Evolutionary conservation across 2,797 vertebrate species (phyloP).

Genomic region (Denticeps clupeoides): DNA sequence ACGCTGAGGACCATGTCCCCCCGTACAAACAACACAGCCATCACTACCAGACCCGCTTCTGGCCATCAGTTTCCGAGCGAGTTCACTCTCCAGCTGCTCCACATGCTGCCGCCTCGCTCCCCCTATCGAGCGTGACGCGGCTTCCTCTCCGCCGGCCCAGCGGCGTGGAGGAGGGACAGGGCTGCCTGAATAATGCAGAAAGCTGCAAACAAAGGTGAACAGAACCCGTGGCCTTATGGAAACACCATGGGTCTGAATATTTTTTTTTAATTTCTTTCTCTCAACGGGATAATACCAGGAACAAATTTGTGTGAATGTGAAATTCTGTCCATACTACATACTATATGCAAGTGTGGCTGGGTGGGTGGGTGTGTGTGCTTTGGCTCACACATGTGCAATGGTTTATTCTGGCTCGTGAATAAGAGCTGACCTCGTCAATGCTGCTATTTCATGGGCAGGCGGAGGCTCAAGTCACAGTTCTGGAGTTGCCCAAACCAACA

Average conservation of each 20-base stretch:
- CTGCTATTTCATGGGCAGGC: neutral
- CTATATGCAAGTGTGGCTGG: neutral
- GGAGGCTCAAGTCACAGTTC: neutral
- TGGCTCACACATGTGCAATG: neutral
- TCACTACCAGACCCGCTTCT: conserved; percentile 5
- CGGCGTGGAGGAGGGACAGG: neutral
- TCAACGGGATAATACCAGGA: too few relatives aligned
- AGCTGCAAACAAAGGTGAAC: conserved; percentile 2
- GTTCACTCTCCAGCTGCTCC: conserved; percentile 15
- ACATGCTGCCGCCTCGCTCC: conserved; percentile 21
- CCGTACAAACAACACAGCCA: conserved; percentile 42
- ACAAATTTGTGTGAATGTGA: neutral
- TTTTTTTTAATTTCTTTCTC: too few relatives aligned
- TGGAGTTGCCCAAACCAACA: neutral
- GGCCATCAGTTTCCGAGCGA: conserved; percentile 1
- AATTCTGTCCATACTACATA: neutral
- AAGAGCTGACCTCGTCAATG: conserved; percentile 7
- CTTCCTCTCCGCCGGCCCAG: conserved; percentile 11
- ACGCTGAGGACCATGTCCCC: too few relatives aligned
- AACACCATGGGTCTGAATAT: neutral
- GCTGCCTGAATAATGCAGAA: conserved; percentile 1
- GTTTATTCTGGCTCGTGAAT: conserved; percentile 6
- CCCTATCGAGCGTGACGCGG: conserved; percentile 4
- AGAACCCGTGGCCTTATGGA: neutral
- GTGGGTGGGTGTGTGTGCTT: conserved; percentile 3